A percentile compares a stretch with the other conserved stretches of the same genome.
These are phyloP conservation scores for Zaprionus davidi DNA, from an alignment of 1,140 invertebrate genomes.

Conservation along the genomic window DNA sequence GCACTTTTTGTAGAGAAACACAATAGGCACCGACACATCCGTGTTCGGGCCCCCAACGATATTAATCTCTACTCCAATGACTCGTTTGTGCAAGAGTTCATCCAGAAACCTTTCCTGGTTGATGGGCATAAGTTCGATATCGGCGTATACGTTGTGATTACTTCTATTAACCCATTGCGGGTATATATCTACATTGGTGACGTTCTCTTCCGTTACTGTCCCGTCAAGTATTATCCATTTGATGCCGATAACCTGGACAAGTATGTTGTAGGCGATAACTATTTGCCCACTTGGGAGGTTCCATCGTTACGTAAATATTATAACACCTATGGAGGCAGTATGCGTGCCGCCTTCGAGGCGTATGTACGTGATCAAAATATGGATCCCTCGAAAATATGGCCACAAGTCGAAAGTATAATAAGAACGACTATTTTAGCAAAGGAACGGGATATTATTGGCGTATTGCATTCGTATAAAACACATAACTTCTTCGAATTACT, in stretches of 20 bases:
- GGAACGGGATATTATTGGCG: conserved; percentile 88
- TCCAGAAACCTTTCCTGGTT: conserved; percentile 92
- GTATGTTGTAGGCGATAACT: conserved; percentile 98
- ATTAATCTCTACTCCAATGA: conserved; percentile 90
- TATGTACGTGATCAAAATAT: conserved; percentile 89
- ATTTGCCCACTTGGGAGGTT: conserved; percentile 97
- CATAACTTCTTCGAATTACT: conserved; percentile 97
- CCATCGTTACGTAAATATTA: conserved; percentile 93
- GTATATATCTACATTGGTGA: conserved; percentile 96
- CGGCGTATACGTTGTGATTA: conserved; percentile 96
- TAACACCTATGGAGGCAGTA: conserved; percentile 90
- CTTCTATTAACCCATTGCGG: conserved; percentile 95
- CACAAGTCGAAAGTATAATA: conserved; percentile 92
- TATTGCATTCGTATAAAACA: conserved; percentile 86
- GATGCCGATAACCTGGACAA: conserved; percentile 92
- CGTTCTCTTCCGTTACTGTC: conserved; percentile 95
- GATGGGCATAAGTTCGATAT: conserved; percentile 98
- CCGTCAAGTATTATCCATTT: conserved; percentile 96
- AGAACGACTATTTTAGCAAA: conserved; percentile 90
- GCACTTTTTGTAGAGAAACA: conserved; percentile 95
- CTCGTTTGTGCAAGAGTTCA: conserved; percentile 96
- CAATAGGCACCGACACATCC: conserved; percentile 95
- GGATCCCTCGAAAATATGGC: conserved; percentile 91
- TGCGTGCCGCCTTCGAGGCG: conserved; percentile 94
- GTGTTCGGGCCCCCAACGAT: conserved; percentile 89